Evolutionary conservation across 2,888 invertebrate species (phyloP).

Genomic region (Acleris sparsana): DNA sequence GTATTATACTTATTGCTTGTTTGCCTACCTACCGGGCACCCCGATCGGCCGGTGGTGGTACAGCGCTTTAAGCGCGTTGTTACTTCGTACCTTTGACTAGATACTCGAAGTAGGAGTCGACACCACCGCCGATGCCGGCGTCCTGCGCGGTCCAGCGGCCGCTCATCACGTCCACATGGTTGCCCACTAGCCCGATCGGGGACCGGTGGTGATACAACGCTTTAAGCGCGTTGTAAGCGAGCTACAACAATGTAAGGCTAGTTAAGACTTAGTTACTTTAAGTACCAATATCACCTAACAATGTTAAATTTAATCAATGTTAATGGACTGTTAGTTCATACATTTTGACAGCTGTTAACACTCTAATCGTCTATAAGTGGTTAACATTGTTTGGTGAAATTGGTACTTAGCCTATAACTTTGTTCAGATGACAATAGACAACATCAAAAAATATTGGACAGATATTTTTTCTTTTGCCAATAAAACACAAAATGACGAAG

Average conservation of each 20-base stretch:
- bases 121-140: conserved; percentile 97
- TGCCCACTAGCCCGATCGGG: conserved; percentile 94
- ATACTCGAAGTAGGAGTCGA: conserved; percentile 99
- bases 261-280: not conserved
- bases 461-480: too few relatives aligned
- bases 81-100: conserved; percentile 90
- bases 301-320: too few relatives aligned
- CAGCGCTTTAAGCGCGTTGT: conserved; percentile 94
- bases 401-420: too few relatives aligned
- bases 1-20: not conserved
- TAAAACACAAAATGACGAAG: too few relatives aligned
- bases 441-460: too few relatives aligned
- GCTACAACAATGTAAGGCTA: conserved; percentile 66
- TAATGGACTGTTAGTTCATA: too few relatives aligned
- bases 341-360: too few relatives aligned
- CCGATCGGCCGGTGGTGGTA: conserved; percentile 93
- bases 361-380: too few relatives aligned
- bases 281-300: too few relatives aligned
- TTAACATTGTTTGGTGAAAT: too few relatives aligned
- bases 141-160: conserved; percentile 99
- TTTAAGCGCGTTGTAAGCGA: conserved; percentile 95
- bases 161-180: conserved; percentile 97
- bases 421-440: too few relatives aligned
- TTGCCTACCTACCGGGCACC: conserved; percentile 37
- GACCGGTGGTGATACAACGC: conserved; percentile 94